These are phyloP conservation scores for Cyprinodon tularosa DNA, from an alignment of 2,113 vertebrate genomes.

Conservation along the genomic window DNA sequence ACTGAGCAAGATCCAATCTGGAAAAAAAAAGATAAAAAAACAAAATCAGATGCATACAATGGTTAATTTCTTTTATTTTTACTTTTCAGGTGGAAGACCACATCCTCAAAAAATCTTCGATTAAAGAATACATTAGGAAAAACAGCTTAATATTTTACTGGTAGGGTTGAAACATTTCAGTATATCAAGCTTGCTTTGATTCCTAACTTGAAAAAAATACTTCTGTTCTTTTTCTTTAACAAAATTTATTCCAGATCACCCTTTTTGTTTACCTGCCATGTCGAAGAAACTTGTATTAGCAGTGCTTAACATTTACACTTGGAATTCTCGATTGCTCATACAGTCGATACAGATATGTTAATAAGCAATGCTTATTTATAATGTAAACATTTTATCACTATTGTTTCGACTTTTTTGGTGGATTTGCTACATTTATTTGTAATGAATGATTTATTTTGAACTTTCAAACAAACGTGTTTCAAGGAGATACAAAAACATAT, in stretches of 20 bases:
- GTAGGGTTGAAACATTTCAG: neutral
- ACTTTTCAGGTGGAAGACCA: neutral
- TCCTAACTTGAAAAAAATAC: neutral
- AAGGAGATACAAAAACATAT: too few relatives aligned
- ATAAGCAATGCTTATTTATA: too few relatives aligned
- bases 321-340: too few relatives aligned
- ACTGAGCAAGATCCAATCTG: slow-evolving; percentile 95
- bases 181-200: neutral
- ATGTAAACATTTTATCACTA: too few relatives aligned
- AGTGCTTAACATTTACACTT: too few relatives aligned
- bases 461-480: too few relatives aligned
- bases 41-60: slow-evolving; percentile 9
- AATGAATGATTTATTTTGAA: too few relatives aligned
- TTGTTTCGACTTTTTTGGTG: too few relatives aligned
- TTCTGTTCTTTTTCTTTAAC: neutral
- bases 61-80: neutral
- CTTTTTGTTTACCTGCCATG: too few relatives aligned
- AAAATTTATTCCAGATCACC: neutral
- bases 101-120: neutral
- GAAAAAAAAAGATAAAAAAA: slow-evolving; percentile 12
- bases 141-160: neutral
- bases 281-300: too few relatives aligned
- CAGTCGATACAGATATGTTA: too few relatives aligned
- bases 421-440: too few relatives aligned
- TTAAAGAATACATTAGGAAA: neutral